A percentile compares a stretch with the other conserved stretches of the same genome.
These are phyloP conservation scores for Drosophila aff. DNA, from an alignment of 1,140 invertebrate species.

Conservation along the genomic window DNA sequence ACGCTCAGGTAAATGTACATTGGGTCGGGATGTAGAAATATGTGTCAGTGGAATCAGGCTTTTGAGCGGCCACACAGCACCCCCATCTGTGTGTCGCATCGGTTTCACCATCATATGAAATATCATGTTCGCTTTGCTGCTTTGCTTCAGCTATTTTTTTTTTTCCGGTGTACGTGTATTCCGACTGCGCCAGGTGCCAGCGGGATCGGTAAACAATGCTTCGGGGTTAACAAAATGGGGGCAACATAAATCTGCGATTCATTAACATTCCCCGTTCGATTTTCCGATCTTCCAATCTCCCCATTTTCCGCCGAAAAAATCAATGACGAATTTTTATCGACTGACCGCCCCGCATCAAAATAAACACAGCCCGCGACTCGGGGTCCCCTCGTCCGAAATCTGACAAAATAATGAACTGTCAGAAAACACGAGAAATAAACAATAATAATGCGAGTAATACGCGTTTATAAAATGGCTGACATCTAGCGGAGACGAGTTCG, in stretches of 20 bases:
- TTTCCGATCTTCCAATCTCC: background rate
- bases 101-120: constrained; percentile 10
- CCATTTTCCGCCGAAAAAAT: constrained; percentile 42
- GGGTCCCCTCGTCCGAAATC: constrained; percentile 51
- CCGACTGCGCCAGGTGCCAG: constrained; percentile 25
- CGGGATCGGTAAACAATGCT: constrained; percentile 57
- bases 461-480: constrained; percentile 50
- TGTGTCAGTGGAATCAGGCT: constrained; percentile 41
- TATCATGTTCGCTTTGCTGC: constrained; percentile 1
- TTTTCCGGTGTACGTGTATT: background rate
- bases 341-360: constrained; percentile 72
- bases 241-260: constrained; percentile 38
- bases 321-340: constrained; percentile 81
- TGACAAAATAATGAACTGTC: constrained; percentile 83
- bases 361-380: constrained; percentile 48
- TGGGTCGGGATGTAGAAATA: constrained; percentile 39
- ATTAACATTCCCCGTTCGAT: constrained; percentile 41
- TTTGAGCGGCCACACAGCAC: constrained; percentile 6
- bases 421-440: constrained; percentile 77
- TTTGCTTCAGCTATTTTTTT: background rate
- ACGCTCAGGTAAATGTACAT: constrained; percentile 23
- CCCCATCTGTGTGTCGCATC: background rate
- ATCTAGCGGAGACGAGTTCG: constrained; percentile 11
- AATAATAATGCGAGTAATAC: constrained; percentile 58
- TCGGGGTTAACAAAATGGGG: constrained; percentile 58